Base-by-base conservation (phyloP, 2,888 invertebrate genomes). In the Caenorhabditis doughertyi region DNA sequence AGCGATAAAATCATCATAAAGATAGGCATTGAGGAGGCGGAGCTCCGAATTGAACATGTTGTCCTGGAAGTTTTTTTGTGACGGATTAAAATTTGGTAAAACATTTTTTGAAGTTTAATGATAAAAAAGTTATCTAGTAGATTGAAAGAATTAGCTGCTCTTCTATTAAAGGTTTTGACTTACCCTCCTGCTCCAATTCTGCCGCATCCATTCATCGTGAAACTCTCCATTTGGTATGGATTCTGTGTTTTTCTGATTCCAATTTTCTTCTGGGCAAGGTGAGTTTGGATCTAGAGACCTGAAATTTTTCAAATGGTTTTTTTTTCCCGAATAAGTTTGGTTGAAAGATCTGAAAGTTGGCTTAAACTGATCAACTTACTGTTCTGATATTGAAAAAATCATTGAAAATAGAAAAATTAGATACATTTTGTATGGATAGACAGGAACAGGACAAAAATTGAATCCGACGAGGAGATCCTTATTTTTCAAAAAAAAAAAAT, bases 131-230 rank as follows among this genome's bases (percentile, higher is more conserved):
- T n/a, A n/a, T n/a, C n/a, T n/a, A n/a, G n/a, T n/a, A n/a, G n/a
- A n/a, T n/a, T n/a, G n/a, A n/a, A n/a, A n/a, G n/a, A n/a, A n/a
- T n/a, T n/a, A n/a, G n/a, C n/a, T n/a, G n/a, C n/a, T n/a, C n/a
- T n/a, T n/a, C n/a, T 39, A 39, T 39, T 9, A 42, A 42, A 3
- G 7, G 7, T 42, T 42, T 42, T 42, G 42, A 44, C 68, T 2
- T 13, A 70, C 70, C 23, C 70, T 56, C 5, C 71, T 25, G n/a
- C 58, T 71, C 47, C 58, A 71, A 27, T 71, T 71, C 35, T 58
- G 60, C 9, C 25, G 25, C 71, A 71, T 71, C 71, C 71, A 71
- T 47, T 49, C 35, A 8, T 58, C 49, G 32, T 71, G 71, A 35
- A 35, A 13, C 9, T 58, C 58, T 4, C 47, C 25, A 21, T 58